phyloP scores from a whole-genome alignment of 2,113 vertebrate species.

The Dendropsophus ebraccatus region DNA sequence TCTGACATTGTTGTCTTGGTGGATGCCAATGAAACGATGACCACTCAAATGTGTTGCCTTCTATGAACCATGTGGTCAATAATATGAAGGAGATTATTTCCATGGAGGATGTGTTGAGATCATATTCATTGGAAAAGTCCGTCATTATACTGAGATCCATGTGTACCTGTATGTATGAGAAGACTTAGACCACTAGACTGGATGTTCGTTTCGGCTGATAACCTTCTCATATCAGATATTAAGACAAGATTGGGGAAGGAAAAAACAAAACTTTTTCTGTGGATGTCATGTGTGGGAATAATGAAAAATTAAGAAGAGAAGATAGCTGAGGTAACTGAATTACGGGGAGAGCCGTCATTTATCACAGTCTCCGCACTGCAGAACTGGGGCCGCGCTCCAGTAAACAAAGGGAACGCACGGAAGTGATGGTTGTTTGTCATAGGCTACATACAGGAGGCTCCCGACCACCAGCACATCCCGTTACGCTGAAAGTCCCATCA shows the following conservation, averaged over 20 bases:
- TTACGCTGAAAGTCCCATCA: neutral
- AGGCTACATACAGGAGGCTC: neutral
- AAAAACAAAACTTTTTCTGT: neutral
- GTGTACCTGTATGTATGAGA: neutral
- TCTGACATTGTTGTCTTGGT: too few species aligned
- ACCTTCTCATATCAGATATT: neutral
- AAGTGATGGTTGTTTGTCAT: slow-evolving; percentile 25
- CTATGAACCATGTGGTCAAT: too few species aligned
- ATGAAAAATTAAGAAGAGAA: slow-evolving; percentile 54
- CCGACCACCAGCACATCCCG: neutral
- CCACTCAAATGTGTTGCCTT: too few species aligned
- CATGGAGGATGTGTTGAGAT: neutral
- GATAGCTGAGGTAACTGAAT: slow-evolving; percentile 50
- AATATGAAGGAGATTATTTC: neutral
- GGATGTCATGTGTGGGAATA: slow-evolving; percentile 26
- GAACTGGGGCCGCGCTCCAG: neutral
- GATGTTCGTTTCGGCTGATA: neutral
- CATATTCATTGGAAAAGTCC: neutral
- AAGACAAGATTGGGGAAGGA: neutral
- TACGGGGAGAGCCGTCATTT: slow-evolving; percentile 37
- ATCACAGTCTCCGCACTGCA: slow-evolving; percentile 50
- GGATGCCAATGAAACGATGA: too few species aligned
- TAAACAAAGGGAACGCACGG: slow-evolving; percentile 37
- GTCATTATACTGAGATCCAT: neutral
- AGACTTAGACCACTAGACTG: neutral